Evolutionary conservation across 2,888 invertebrate genomes (phyloP).

Genomic region (Eupithecia vulgata): DNA sequence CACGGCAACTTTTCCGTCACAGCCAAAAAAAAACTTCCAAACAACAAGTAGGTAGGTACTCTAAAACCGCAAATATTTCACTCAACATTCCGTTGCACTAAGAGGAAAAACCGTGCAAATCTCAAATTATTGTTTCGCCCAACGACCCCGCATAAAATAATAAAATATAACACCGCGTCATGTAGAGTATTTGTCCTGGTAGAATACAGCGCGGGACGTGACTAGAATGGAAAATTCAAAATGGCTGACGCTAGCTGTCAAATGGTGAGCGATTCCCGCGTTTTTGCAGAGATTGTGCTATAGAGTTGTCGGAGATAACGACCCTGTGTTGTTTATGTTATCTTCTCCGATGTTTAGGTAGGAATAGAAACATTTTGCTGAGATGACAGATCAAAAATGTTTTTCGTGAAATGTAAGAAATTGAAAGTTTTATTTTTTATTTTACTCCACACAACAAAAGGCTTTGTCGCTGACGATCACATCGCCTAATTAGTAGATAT

Average conservation of each 20-base stretch:
- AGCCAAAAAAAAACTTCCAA: not conserved
- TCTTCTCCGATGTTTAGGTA: not conserved
- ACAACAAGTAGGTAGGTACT: not conserved
- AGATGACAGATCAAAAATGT: not conserved
- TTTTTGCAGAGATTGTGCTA: conserved; percentile 28
- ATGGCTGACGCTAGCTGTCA: conserved; percentile 48
- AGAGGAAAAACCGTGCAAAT: conserved; percentile 1
- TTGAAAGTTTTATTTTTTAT: no score
- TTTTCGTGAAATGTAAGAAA: not conserved
- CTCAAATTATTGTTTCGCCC: not conserved
- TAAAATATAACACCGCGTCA: not conserved
- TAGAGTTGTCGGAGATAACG: conserved; percentile 28
- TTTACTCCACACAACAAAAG: no score
- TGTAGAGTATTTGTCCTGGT: conserved; percentile 33
- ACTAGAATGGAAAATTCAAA: conserved; percentile 43
- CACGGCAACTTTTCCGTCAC: not conserved
- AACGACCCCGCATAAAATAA: not conserved
- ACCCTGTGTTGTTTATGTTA: conserved; percentile 3
- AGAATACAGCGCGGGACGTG: conserved; percentile 41
- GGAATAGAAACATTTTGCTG: not conserved
- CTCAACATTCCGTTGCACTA: not conserved
- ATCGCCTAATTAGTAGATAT: no score
- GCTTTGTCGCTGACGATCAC: no score
- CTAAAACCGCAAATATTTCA: not conserved
- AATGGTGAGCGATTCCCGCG: conserved; percentile 40